Evolutionary conservation across 2,888 invertebrate genomes (phyloP).

Genomic region (Capitulum mitella): DNA sequence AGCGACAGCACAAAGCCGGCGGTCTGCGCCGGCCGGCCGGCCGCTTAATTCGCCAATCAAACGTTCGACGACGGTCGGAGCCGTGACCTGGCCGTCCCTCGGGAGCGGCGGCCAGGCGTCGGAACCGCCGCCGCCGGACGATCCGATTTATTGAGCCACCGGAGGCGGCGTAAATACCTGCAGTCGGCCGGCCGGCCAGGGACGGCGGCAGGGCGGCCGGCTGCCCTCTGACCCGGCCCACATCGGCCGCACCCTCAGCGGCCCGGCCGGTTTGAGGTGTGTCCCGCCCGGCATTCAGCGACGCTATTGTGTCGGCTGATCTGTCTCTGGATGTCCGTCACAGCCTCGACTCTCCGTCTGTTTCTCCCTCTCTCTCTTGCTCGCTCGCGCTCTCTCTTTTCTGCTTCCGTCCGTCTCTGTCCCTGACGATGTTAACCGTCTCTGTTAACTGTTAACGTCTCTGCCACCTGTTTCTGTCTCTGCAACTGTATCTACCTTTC

Average conservation of each 20-base stretch:
- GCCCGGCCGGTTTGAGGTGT: not conserved
- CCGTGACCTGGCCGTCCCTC: too few relatives aligned
- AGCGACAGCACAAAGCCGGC: not conserved
- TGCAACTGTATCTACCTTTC: too few relatives aligned
- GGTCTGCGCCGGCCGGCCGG: not conserved
- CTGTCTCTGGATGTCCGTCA: too few relatives aligned
- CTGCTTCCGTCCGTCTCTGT: not conserved
- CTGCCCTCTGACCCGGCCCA: not conserved
- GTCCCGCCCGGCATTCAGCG: too few relatives aligned
- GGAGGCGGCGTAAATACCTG: not conserved
- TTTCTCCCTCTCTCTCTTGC: too few relatives aligned
- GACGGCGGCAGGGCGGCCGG: not conserved
- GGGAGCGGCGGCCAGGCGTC: too few relatives aligned
- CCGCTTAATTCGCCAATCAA: not conserved
- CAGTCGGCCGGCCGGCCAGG: not conserved
- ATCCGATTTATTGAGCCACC: not conserved
- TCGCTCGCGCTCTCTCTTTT: too few relatives aligned
- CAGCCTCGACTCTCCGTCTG: too few relatives aligned
- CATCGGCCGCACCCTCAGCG: not conserved
- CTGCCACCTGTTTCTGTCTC: too few relatives aligned
- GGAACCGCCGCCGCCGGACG: not conserved
- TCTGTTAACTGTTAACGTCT: too few relatives aligned
- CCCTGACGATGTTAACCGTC: too few relatives aligned
- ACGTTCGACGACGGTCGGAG: not conserved
- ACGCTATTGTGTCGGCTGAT: too few relatives aligned